Conservation (phyloP, 2,888 invertebrate genomes). For the Dasysyrphus tricinctus region DNA sequence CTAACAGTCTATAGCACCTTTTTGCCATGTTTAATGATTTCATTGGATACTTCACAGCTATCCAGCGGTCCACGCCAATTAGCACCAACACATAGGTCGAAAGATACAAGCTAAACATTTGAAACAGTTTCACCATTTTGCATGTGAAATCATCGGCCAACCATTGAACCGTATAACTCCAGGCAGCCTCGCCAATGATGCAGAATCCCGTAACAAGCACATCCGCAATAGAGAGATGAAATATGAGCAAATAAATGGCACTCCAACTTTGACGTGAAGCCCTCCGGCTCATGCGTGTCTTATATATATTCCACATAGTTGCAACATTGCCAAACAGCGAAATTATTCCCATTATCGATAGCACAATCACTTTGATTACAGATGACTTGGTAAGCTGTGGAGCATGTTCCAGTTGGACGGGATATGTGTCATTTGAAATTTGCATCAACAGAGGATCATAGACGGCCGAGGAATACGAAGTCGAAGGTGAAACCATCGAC, state of each 20-base stretch:
- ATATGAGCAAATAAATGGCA: conserved; percentile 90
- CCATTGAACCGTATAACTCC: conserved; percentile 93
- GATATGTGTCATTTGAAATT: conserved; percentile 57
- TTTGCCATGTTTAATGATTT: conserved; percentile 88
- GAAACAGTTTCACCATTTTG: conserved; percentile 91
- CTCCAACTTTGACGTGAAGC: conserved; percentile 87
- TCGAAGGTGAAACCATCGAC: conserved; percentile 9
- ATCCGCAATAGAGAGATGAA: conserved; percentile 93
- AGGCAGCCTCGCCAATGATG: conserved; percentile 91
- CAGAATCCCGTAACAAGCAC: conserved; percentile 92
- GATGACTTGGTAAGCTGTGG: conserved; percentile 87
- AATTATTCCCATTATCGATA: conserved; percentile 88
- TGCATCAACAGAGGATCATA: conserved; percentile 36
- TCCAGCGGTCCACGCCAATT: conserved; percentile 92
- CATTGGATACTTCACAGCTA: conserved; percentile 92
- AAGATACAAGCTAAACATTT: conserved; percentile 92
- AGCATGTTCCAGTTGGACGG: conserved; percentile 85
- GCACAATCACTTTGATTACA: conserved; percentile 87
- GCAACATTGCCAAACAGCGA: conserved; percentile 90
- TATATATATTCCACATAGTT: conserved; percentile 90
- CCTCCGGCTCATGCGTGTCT: conserved; percentile 86
- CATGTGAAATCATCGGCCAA: conserved; percentile 90
- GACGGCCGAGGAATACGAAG: conserved; percentile 13
- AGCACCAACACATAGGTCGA: conserved; percentile 93
- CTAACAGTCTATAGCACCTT: conserved; percentile 88